Evolutionary conservation across 2,113 vertebrate genomes (phyloP).

Genomic region (Holacanthus passer): DNA sequence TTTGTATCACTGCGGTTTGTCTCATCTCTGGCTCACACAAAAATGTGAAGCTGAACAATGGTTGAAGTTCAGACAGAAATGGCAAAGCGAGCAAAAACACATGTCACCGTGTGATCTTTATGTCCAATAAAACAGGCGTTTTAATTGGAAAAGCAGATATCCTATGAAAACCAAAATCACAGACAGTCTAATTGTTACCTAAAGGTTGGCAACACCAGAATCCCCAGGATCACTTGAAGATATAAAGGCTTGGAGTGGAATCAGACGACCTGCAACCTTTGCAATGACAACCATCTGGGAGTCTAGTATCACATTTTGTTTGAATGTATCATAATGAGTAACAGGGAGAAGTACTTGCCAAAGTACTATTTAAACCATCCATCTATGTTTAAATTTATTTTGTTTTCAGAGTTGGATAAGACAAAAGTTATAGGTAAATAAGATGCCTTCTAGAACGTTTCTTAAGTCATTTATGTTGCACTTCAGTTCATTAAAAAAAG

Average conservation of each 20-base stretch:
- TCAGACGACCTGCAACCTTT: constrained; percentile 17
- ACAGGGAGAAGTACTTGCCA: neutral
- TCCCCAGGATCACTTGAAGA: neutral
- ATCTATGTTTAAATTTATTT: constrained; percentile 5
- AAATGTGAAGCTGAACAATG: constrained; percentile 5
- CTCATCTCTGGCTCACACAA: constrained; percentile 26
- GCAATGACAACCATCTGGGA: constrained; percentile 31
- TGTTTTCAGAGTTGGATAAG: constrained; percentile 5
- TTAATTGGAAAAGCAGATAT: neutral
- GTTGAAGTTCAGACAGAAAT: constrained; percentile 7
- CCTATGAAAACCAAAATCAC: constrained; percentile 22
- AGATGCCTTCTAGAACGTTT: neutral
- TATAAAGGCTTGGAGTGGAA: constrained; percentile 4
- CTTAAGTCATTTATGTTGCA: neutral
- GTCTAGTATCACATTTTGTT: neutral
- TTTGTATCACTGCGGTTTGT: constrained; percentile 13
- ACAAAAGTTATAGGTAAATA: neutral
- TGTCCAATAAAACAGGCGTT: neutral
- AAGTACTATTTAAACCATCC: neutral
- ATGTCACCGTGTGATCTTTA: neutral
- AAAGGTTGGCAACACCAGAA: neutral
- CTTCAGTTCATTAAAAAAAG: neutral
- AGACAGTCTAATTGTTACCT: neutral
- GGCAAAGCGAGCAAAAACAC: neutral
- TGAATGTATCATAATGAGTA: neutral